These are phyloP conservation scores for Cryptophagus acutangulus DNA, from an alignment of 2,888 invertebrate species.

Conservation along the genomic window DNA sequence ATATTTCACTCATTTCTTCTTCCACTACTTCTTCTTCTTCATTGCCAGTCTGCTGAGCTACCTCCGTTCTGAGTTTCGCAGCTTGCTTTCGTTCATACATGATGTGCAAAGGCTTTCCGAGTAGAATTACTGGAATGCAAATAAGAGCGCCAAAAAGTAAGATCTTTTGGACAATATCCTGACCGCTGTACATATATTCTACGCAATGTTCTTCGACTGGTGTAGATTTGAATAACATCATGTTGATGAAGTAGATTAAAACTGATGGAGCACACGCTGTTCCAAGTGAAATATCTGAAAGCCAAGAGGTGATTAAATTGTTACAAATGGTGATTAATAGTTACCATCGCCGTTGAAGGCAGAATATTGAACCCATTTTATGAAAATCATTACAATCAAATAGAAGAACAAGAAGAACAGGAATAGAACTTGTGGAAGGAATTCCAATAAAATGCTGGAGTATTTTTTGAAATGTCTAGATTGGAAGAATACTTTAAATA, in stretches of 20 bases:
- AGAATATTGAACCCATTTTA: slow-evolving; percentile 75
- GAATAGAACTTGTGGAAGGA: slow-evolving; percentile 89
- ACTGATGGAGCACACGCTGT: slow-evolving; percentile 69
- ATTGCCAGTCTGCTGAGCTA: slow-evolving; percentile 39
- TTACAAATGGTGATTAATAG: not conserved
- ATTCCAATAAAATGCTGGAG: slow-evolving; percentile 71
- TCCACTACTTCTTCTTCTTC: slow-evolving; percentile 47
- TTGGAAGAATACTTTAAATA: slow-evolving; percentile 7
- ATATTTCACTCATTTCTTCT: slow-evolving; percentile 78
- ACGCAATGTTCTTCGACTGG: slow-evolving; percentile 47
- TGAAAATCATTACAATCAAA: slow-evolving; percentile 86
- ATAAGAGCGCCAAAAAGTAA: slow-evolving; percentile 61
- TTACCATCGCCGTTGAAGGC: slow-evolving; percentile 1
- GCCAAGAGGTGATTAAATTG: not conserved
- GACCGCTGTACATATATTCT: slow-evolving; percentile 58
- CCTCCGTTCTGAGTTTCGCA: slow-evolving; percentile 3
- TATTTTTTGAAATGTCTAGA: slow-evolving; percentile 64
- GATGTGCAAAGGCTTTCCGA: slow-evolving; percentile 71
- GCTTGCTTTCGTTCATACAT: slow-evolving; percentile 40
- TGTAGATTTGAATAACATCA: slow-evolving; percentile 59
- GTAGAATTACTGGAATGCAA: slow-evolving; percentile 73
- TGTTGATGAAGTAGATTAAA: slow-evolving; percentile 72
- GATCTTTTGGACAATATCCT: slow-evolving; percentile 57
- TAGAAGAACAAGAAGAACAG: slow-evolving; percentile 83
- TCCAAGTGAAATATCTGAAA: slow-evolving; percentile 31